Evolutionary conservation across 2,888 invertebrate genomes (phyloP).

Genomic region (Acrobasis repandana): DNA sequence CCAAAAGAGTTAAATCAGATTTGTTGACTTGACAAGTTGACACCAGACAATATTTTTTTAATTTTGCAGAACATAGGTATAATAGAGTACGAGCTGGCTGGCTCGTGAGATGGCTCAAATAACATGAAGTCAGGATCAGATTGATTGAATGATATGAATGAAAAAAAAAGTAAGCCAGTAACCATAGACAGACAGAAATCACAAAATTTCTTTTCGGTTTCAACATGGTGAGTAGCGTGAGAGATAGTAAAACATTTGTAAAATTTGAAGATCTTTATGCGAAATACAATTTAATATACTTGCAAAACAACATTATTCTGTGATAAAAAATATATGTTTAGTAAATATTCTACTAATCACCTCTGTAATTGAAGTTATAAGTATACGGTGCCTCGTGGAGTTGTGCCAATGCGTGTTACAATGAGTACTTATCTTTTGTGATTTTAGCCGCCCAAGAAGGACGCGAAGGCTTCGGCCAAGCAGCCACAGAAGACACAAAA

Average conservation of each 20-base stretch:
- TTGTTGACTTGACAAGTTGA: too few species aligned
- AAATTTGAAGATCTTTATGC: conserved; percentile 22
- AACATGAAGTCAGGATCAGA: conserved; percentile 14
- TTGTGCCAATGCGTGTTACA: conserved; percentile 43
- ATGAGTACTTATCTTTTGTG: conserved; percentile 46
- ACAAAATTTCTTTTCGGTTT: conserved; percentile 68
- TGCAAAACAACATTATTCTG: conserved; percentile 19
- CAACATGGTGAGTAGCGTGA: conserved; percentile 75
- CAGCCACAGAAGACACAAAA: conserved; percentile 97
- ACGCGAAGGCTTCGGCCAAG: conserved; percentile 94
- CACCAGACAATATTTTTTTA: too few species aligned
- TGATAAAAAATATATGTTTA: neutral
- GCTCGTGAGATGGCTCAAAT: neutral
- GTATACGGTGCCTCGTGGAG: conserved; percentile 62
- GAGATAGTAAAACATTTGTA: neutral
- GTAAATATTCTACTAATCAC: neutral
- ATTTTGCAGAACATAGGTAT: too few species aligned
- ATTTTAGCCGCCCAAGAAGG: conserved; percentile 96
- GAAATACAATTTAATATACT: conserved; percentile 9
- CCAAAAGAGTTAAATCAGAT: too few species aligned
- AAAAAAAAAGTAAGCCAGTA: conserved; percentile 31
- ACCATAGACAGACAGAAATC: conserved; percentile 46
- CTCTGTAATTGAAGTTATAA: neutral
- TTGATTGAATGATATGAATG: conserved; percentile 23
- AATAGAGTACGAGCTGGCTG: too few species aligned